Evolutionary conservation across 2,797 vertebrate genomes (phyloP).

Genomic region (Phyllotis vaccarum): DNA sequence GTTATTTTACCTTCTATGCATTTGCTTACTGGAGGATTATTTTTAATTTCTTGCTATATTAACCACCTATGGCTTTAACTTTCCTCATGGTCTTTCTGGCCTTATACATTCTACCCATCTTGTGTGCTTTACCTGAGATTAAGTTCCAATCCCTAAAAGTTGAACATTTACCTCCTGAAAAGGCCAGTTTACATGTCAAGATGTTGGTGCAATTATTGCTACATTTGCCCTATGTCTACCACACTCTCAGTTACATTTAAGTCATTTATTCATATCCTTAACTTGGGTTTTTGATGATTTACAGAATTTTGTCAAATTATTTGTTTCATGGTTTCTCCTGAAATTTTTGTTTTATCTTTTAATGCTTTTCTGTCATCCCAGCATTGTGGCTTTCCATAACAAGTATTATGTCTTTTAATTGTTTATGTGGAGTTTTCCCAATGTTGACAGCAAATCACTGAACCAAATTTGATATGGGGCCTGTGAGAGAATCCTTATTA

Average conservation of each 20-base stretch:
- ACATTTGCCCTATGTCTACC: not conserved
- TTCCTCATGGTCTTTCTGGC: not conserved
- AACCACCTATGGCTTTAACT: not conserved
- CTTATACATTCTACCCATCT: not conserved
- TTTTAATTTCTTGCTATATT: not conserved
- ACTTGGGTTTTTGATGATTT: not conserved
- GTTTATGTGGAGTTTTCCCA: not conserved
- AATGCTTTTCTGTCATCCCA: not conserved
- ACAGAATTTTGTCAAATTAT: not conserved
- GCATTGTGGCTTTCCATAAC: not conserved
- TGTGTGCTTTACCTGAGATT: not conserved
- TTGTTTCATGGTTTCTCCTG: not conserved
- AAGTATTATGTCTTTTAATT: not conserved
- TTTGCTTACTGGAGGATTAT: too few relatives aligned
- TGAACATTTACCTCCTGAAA: not conserved
- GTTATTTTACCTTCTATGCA: too few relatives aligned
- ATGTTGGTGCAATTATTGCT: not conserved
- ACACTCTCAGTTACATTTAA: not conserved
- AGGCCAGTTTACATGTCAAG: not conserved
- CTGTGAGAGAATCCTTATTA: not conserved
- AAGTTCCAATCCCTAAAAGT: not conserved
- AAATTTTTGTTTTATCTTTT: not conserved
- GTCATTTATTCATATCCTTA: not conserved
- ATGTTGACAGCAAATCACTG: not conserved
- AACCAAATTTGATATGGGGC: not conserved